Evolutionary conservation across 2,797 vertebrate genomes (phyloP).

Genomic region (Psittacula derbiana): DNA sequence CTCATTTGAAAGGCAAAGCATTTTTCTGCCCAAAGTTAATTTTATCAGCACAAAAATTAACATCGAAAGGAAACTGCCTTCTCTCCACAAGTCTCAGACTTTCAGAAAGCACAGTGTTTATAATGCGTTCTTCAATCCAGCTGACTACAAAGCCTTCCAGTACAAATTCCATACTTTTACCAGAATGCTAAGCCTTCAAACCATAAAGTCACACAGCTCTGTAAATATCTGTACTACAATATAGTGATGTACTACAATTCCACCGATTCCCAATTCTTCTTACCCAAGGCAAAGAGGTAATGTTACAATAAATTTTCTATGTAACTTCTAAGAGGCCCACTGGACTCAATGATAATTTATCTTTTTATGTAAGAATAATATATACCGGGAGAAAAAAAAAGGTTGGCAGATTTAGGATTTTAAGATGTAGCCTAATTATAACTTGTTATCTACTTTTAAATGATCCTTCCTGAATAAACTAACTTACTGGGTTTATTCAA

Average conservation of each 20-base stretch:
- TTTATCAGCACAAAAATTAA: neutral
- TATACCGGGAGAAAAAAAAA: neutral
- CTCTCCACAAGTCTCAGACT: neutral
- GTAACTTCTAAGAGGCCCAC: neutral
- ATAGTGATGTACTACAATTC: neutral
- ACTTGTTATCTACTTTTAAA: neutral
- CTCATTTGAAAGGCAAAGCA: slow-evolving; percentile 3
- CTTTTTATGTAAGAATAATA: neutral
- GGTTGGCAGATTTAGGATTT: neutral
- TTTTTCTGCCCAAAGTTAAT: neutral
- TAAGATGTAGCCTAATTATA: neutral
- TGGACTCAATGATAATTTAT: neutral
- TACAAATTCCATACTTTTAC: neutral
- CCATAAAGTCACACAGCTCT: neutral
- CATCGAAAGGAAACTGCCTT: neutral
- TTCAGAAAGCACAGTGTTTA: neutral
- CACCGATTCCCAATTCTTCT: neutral
- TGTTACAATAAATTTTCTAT: slow-evolving; percentile 1
- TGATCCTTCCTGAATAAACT: neutral
- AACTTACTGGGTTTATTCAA: neutral
- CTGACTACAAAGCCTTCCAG: neutral
- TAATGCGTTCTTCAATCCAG: neutral
- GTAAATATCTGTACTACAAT: neutral
- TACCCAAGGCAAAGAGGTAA: neutral
- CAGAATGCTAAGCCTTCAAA: neutral